Evolutionary conservation across 2,888 invertebrate genomes (phyloP), one percentile per base, ranked within the genome.

Genomic region (Alcis repandata): DNA sequence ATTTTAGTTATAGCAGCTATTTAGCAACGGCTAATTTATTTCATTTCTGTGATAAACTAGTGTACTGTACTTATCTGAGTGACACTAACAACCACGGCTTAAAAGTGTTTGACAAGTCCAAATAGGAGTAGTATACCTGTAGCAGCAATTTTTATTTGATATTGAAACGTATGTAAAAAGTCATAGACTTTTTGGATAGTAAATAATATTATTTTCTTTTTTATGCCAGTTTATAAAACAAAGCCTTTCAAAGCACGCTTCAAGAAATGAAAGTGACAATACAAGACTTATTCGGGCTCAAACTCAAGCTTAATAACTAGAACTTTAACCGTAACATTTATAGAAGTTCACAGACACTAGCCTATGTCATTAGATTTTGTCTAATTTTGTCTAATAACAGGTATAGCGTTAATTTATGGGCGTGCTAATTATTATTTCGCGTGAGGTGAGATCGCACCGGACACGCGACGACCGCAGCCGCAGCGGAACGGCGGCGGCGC

Each of bases 371-470:
- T 52, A 53, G 40, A 53, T 22, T 53, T 53, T n/a, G 41, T 43
- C 17, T 27, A 45, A 54, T 54, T 32, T 17, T 40, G 32, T 53
- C 8, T 63, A 49, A 54, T 54, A 64, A 48, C 59, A 49, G 19
- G 40, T 54, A 43, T 41, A 46, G 45, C 38, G 53, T 43, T 69
- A 56, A 63, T 63, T 63, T 58, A 56, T 46, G 59, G 27, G 36
- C 49, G 36, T 52, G 53, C 56, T 69, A 69, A 71, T 69, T 61
- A 60, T 57, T 49, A 20, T 51, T 59, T 71, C 43, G 71, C 71
- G 71, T 71, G 71, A 41, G 64, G 0, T 9, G 10, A 36, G 46
- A 59, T 22, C 59, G 63, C 60, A 54, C 52, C 27, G 22, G 58
- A 63, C 22, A 15, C 48, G 40, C 57, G 17, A 8, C 17, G 33